Percentiles rank a stretch among this genome's conserved stretches.
phyloP scores from a whole-genome alignment of 2,888 invertebrate genomes.

The Hypomecis punctinalis region DNA sequence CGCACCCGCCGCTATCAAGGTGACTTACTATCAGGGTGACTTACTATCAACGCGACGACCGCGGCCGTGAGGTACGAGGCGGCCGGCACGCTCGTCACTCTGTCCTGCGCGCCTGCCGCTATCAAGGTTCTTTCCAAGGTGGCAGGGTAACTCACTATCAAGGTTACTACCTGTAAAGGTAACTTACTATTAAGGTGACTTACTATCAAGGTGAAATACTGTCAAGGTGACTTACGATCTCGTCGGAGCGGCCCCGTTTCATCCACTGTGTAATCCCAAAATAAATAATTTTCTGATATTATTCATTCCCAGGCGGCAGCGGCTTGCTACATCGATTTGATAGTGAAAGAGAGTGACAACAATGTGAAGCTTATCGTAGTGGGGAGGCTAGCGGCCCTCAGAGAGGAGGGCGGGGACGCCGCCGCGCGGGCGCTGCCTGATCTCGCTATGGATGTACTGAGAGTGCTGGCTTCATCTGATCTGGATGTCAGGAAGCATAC shows the following conservation, averaged over 20 bases:
- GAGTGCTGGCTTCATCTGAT: conserved; percentile 96
- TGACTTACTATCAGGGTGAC: conserved; percentile 49
- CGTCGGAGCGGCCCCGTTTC: conserved; percentile 97
- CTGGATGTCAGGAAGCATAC: conserved; percentile 97
- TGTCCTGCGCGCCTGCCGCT: conserved; percentile 99
- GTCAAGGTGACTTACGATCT: neutral
- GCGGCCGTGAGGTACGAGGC: conserved; percentile 99
- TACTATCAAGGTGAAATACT: neutral
- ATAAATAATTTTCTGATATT: neutral
- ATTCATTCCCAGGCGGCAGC: conserved; percentile 91
- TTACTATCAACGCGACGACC: conserved; percentile 93
- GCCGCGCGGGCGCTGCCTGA: conserved; percentile 92
- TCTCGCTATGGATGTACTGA: conserved; percentile 98
- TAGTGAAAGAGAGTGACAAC: conserved; percentile 99
- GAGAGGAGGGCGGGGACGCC: conserved; percentile 93
- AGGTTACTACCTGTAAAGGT: no score
- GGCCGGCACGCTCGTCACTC: conserved; percentile 98
- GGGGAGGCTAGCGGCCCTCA: conserved; percentile 95
- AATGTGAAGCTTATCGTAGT: conserved; percentile 99
- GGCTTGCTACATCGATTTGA: conserved; percentile 98
- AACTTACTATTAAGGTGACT: no score
- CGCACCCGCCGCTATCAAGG: conserved; percentile 98
- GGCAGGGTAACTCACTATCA: no score
- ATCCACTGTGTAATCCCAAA: conserved; percentile 96
- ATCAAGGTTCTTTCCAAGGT: conserved; percentile 89